Base-by-base conservation (phyloP, 2,888 invertebrate species). In the Mesoligia furuncula region DNA sequence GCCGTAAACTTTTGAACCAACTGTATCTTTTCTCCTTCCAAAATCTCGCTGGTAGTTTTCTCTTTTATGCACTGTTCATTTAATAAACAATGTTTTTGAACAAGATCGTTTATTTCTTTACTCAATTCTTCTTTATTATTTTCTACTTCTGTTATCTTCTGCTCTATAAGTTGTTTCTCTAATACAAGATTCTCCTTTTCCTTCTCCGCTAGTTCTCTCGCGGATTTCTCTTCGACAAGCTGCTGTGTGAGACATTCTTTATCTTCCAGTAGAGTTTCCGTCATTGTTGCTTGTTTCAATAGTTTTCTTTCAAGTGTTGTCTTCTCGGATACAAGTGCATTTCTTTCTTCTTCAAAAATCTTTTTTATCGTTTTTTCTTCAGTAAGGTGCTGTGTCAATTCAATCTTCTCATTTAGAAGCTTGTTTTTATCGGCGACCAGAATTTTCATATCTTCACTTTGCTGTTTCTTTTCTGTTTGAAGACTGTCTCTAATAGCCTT, bases 201-300 rank as follows among this genome's bases (percentile, higher is more conserved):
- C 66, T 91, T 90, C 73, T 92, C 91, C 4, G 85, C 83, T 67
- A 91, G 83, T 74, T 92, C 87, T 79, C 89, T 91, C 0, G 86
- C 81, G 11, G 90, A 87, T 83, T 88, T 91, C 76, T 93, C 93
- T 87, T 93, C 92, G 0, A 90, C 77, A 45, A 93, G 80, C 59
- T 93, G 90, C 77, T 92, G 91, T 1, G 90, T 90, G 11, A 94
- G 88, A 82, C 89, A 90, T 79, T 92, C 91, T 76, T 90, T 93
- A 74, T 91, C 88, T 77, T 91, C 86, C 54, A 83, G 68, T 54
- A 86, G 79, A 78, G 59, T 79, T 61, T 80, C 80, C 24, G 81
- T 80, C 24, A 84, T 73, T 68, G 83, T 69, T 36, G 83, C 82
- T 79, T 89, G 88, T 69, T 90, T 84, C n/a, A 71, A 57, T 64